Base-by-base conservation (phyloP, 1,140 invertebrate species). In the Drosophila carrolli region DNA sequence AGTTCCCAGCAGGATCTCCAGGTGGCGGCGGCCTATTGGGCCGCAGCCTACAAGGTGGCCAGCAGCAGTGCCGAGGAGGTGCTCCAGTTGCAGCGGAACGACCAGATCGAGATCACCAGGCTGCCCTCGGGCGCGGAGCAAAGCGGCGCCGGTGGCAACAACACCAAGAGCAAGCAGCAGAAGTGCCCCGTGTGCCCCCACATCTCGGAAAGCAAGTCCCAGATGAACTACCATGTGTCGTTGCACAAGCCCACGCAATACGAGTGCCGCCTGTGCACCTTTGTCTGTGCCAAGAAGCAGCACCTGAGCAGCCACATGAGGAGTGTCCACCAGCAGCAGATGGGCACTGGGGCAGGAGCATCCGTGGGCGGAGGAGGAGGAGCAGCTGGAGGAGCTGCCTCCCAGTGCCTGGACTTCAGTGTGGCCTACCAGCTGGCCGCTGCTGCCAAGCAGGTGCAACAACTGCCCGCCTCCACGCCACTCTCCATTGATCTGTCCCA, bases 201-300 rank as follows among this genome's bases (percentile, higher is more conserved):
- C 90, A 95, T 96, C 65, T 96, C 95, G 29, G 96, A 97, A 82
- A 97, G 95, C 85, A 96, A 97, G 91, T 96, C 96, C 44, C 96
- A 97, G 89, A 97, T 95, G 81, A 94, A 96, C 72, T 97, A 97
- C 91, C 97, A 97, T 78, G 96, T 96, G 76, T 96, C 97, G 90
- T 96, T 97, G 84, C 97, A 98, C 88, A 94, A 96, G 43, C 94
- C 95, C 6, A 93, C 93, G 9, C 94, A 95, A 55, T 97, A 96
- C 92, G 96, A 96, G 91, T 98, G 97, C 91, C 94, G 94, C 0
- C 93, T 95, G 60, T 98, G 97, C 92, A 95, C 95, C 67, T 98
- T 97, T 83, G 97, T 96, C 89, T 97, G 97, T 1, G 96, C 95
- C 32, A 96, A 96, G 90, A 94, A 95, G 46, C 95, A 97, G 82